Evolutionary conservation across 2,797 vertebrate genomes (phyloP), one percentile per base, ranked within the genome.

Genomic region (Lagothrix lagotricha): DNA sequence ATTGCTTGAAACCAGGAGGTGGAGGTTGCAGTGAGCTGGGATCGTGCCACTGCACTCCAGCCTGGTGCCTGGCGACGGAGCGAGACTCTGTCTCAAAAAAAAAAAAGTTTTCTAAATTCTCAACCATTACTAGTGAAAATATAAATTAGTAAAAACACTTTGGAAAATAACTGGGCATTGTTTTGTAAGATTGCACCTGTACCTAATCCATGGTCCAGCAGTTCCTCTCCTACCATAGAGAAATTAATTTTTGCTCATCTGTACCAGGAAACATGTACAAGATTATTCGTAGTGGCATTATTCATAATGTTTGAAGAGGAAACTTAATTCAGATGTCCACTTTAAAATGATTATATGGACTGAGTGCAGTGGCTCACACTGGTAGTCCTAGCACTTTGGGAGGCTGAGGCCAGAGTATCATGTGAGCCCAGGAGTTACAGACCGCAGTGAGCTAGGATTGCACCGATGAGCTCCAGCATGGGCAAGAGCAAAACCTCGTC

Each of bases 201-300:
- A 48, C 44, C 24, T 95, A 72, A 81, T 76, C 48, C 86, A 50
- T 58, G 77, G 28, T 3, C 41, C 39, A 92, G 39, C 14, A 89
- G 10, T 86, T 86, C 75, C 26, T 36, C 5, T 88, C 14, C 33
- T 94, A 46, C 5, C 64, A n/a, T n/a, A 84, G 9, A 76, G 67
- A 92, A 96, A 54, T 46, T 88, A 96, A 52, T 41, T 88, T 93
- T 91, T 88, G 26, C 28, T 80, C 12, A 17, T 48, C 4, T 90
- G 33, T 93, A 54, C n/a, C 33, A 30, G 36, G 81, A 57, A 8
- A 90, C 20, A 28, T 14, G 11, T 87, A 58, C 4, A 44, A 36
- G 36, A 75, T 41, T 85, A n/a, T 79, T 91, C 12, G 28, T 33
- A 39, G 20, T 3, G 44, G 36, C 17, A 64, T 54, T 57, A 7